Evolutionary conservation across 2,888 invertebrate genomes (phyloP).

Genomic region (Monochamus alternatus): DNA sequence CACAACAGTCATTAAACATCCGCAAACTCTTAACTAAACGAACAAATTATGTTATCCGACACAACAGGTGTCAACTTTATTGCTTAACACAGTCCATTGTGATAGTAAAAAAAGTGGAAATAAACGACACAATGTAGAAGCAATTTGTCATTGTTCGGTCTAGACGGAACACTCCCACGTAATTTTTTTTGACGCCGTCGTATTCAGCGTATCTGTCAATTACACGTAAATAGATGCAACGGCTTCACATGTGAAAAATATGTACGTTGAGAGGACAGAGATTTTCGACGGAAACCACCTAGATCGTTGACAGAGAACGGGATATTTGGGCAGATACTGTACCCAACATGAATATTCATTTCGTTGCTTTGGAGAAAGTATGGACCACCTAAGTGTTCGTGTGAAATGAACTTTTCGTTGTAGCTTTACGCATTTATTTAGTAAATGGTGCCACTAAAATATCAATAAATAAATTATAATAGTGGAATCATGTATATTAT

Average conservation of each 20-base stretch:
- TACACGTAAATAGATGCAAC: conserved; percentile 10
- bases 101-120: neutral
- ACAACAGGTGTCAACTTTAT: conserved; percentile 29
- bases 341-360: too few species aligned
- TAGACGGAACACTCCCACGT: conserved; percentile 19
- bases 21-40: neutral
- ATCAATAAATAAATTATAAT: too few species aligned
- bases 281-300: neutral
- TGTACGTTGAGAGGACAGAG: neutral
- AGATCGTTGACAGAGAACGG: too few species aligned
- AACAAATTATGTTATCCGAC: conserved; percentile 5
- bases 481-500: too few species aligned
- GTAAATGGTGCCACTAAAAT: too few species aligned
- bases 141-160: conserved; percentile 14
- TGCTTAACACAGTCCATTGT: conserved; percentile 6
- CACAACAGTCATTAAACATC: conserved; percentile 2
- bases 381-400: too few species aligned
- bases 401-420: too few species aligned
- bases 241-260: neutral
- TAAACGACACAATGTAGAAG: conserved; percentile 22
- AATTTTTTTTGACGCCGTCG: neutral
- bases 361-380: too few species aligned
- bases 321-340: too few species aligned
- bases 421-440: too few species aligned
- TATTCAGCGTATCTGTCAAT: conserved; percentile 10